Evolutionary conservation across 2,113 vertebrate species (phyloP).

Genomic region (Neoarius graeffei): DNA sequence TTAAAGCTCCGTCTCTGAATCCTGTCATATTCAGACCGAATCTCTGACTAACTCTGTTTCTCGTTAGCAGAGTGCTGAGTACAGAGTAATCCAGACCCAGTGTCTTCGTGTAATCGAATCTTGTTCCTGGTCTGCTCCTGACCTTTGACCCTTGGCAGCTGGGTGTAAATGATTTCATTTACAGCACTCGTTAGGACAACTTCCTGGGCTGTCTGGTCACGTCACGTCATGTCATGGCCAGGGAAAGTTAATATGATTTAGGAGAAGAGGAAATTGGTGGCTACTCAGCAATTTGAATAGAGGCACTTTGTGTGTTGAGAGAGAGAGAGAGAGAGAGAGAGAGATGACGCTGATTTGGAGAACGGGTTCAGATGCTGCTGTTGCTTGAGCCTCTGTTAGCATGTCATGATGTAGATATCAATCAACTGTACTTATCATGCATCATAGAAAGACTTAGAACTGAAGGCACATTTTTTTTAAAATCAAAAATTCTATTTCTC

Average conservation of each 20-base stretch:
- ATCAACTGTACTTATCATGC: no score
- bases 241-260: constrained; percentile 65
- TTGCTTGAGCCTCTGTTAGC: background rate
- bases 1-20: background rate
- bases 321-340: background rate
- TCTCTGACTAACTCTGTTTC: background rate
- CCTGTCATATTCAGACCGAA: background rate
- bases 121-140: constrained; percentile 63
- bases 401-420: no score
- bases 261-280: constrained; percentile 50
- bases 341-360: background rate
- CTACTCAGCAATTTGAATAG: constrained; percentile 3
- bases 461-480: no score
- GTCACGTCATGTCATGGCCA: constrained; percentile 54
- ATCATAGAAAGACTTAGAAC: no score
- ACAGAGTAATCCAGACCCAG: background rate
- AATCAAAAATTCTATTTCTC: no score
- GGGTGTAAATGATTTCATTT: constrained; percentile 74
- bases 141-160: constrained; percentile 65
- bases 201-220: constrained; percentile 63
- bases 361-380: background rate
- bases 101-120: constrained; percentile 72
- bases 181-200: constrained; percentile 71
- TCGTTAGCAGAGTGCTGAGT: background rate
- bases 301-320: constrained; percentile 1